A percentile compares a stretch with the other conserved stretches of the same genome.
Conservation (phyloP, 2,888 invertebrate species). For the Leptopilina myrica region DNA sequence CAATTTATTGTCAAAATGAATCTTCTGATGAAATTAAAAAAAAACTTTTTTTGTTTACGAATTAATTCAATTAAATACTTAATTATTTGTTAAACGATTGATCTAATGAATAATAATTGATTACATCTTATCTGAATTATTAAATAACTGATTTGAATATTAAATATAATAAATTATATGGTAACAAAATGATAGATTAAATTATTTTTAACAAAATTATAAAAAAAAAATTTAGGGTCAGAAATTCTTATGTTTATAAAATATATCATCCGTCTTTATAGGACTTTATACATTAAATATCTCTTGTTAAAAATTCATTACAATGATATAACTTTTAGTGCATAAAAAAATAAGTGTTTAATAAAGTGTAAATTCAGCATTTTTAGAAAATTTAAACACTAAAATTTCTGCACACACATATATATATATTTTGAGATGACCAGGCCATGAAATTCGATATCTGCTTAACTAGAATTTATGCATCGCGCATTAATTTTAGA, state of each 20-base stretch:
- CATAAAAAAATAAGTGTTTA: background rate
- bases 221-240: too few species aligned
- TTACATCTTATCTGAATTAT: too few species aligned
- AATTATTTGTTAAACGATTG: too few species aligned
- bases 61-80: too few species aligned
- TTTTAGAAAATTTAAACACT: background rate
- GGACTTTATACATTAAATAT: background rate
- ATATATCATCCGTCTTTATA: too few species aligned
- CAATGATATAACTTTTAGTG: background rate
- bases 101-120: too few species aligned
- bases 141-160: too few species aligned
- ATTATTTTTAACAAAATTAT: too few species aligned
- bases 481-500: conserved; percentile 19
- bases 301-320: background rate
- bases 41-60: background rate
- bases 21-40: background rate
- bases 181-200: too few species aligned
- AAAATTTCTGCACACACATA: background rate
- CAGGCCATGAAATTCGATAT: background rate
- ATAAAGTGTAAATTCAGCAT: background rate
- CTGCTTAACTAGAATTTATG: background rate
- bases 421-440: background rate
- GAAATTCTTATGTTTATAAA: too few species aligned
- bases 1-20: background rate
- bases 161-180: too few species aligned